Base-by-base conservation (phyloP, 2,888 invertebrate genomes). In the Tinea semifulvella region DNA sequence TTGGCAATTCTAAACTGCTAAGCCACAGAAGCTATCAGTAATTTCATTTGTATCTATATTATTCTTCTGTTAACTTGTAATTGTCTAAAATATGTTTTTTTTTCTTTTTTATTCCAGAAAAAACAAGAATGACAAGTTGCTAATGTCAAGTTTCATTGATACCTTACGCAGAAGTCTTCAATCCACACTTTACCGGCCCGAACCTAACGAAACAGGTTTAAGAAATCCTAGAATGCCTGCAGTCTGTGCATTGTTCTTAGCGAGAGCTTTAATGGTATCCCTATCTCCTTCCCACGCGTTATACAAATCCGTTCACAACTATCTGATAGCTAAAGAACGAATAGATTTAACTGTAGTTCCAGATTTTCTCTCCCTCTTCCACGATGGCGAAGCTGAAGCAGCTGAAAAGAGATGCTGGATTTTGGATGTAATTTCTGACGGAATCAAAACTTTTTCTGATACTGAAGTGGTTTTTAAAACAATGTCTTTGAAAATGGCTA, bases 331-430 rank as follows among this genome's bases (percentile, higher is more conserved):
- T 1, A 94, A 93, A 65, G 87, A 90, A 8, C 83, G 84, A 6
- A 83, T 95, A 11, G 88, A 94, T 60, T 75, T 95, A 11, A 83
- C 85, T 10, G 84, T 87, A 2, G 88, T 96, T n/a, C 96, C 96
- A 0, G 96, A 96, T 62, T 89, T 96, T 58, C 87, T 93, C 48
- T 88, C 90, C 43, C 84, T 96, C 26, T 89, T 96, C 59, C 90
- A 92, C 60, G 93, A 91, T 49, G 84, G 88, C 7, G 90, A 91
- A 46, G 80, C 91, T 0, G 85, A 89, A 53, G 82, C 85, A 44
- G 81, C 84, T 14, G 83, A 84, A 0, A 88, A 92, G 55, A 82
- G 92, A 36, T 71, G 81, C 18, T 97, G 96, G 88, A 88, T 95
- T 25, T 71, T 96, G 7, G 84, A 89, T 53, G 70, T 94, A 6